Base-by-base conservation (phyloP, 2,888 invertebrate genomes). In the Pristionchus mayeri region DNA sequence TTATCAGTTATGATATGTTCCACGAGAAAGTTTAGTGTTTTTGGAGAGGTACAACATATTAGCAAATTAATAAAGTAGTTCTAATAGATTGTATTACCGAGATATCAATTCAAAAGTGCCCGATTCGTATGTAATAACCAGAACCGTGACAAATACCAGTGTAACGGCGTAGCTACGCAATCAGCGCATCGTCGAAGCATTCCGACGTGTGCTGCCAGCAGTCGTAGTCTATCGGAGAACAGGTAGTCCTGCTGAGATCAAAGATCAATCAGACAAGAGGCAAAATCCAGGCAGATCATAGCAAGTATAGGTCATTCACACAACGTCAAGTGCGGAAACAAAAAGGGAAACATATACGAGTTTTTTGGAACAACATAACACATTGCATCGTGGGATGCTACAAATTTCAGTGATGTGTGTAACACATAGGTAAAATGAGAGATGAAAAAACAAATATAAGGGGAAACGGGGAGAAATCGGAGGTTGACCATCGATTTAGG, bases 121-220 rank as follows among this genome's bases (percentile, higher is more conserved):
- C 24, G 3, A 57, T 6, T 6, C 11, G 11, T 24, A n/a, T n/a
- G n/a, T n/a, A 34, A 27, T 16, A 63, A 88, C 86, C 86, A 90
- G 91, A 1, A 89, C 88, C 16, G 90, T 86, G 16, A n/a, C n/a
- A n/a, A n/a, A n/a, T n/a, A 88, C 86, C 86, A 90, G 91, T 1
- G 90, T 90, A 91, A 76, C 90, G 88, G 18, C 91, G 85, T 86
- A 91, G 85, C 63, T 90, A 89, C n/a, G 84, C 87, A 6, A 92
- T 85, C 9, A 91, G 87, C 24, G 87, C 48, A 37, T 84, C 1
- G 34, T 83, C 83, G 1, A 67, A 18, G 34, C 34, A 83, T 1
- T 71, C 67, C 21, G 48, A 34, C 24, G 83, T 67, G 50, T 50
- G 34, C 71, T 63, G 34, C 83, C 48, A 52, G 37, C 83, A 63